Base-by-base conservation (phyloP, 2,797 vertebrate genomes). In the Mareca strepera region DNA sequence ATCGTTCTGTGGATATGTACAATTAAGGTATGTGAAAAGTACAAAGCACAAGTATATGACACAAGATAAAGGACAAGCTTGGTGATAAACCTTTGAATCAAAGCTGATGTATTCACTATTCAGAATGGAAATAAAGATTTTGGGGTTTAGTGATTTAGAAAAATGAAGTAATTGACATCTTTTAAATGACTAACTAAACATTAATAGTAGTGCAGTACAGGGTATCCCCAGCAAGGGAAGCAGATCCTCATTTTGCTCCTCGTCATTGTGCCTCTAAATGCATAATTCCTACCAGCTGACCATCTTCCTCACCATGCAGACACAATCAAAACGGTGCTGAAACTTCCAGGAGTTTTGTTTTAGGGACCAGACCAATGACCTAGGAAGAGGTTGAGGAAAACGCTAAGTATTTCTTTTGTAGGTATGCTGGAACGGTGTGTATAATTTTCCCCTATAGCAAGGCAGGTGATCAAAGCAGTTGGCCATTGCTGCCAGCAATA, bases 401-500 rank as follows among this genome's bases (percentile, higher is more conserved):
- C 6, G 0, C 16, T 2, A 29, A 33, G 4, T 12, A 62, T 43
- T 63, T 20, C 17, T 77, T 73, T 37, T 28, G 21, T 18, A 23
- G 35, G 31, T 8, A 28, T 2, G 0, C 21, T 1, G 25, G 55
- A 37, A 14, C 1, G 7, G 35, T 0, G 3, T 23, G 28, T 1
- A 0, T 8, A 22, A 33, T 70, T 67, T 53, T 66, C 17, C 14
- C 20, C 39, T 5, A 2, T 3, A 55, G 66, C 41, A 37, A 84
- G 81, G 77, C 78, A 92, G 86, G 75, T 56, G 90, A 93, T 82
- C 90, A 93, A 92, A 93, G 94, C 70, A 56, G 48, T 46, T 86
- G 90, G 41, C 46, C 74, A 29, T 10, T 1, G n/a, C 63, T 69
- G 77, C 90, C 86, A 88, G 77, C 68, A 58, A 21, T 12, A 52